These are phyloP conservation scores for Tauraco hartlaubi DNA, from an alignment of 2,797 vertebrate species.

Conservation along the genomic window DNA sequence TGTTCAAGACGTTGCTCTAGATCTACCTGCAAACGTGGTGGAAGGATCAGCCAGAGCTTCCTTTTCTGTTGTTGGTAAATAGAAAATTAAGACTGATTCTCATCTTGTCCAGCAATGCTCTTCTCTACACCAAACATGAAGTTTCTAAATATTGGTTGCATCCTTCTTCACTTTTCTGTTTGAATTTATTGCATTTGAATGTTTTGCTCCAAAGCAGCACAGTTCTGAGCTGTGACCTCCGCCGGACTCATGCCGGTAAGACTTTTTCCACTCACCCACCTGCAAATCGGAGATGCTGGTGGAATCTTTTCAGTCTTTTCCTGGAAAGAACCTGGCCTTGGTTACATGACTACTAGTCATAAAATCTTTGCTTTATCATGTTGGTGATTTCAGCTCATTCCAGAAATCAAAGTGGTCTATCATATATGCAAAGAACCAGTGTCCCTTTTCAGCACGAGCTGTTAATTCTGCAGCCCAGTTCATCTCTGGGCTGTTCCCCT, in stretches of 20 bases:
- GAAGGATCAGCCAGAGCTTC: constrained; percentile 76
- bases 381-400: background rate
- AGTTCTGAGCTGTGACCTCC: background rate
- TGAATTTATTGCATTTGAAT: background rate
- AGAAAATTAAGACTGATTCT: background rate
- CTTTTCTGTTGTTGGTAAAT: constrained; percentile 83
- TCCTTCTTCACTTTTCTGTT: background rate
- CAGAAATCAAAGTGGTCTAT: background rate
- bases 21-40: constrained; percentile 79
- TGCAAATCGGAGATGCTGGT: background rate
- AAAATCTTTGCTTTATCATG: background rate
- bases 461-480: background rate
- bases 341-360: background rate
- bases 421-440: background rate
- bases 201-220: background rate
- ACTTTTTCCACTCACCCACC: background rate
- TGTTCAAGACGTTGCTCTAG: constrained; percentile 54
- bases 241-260: background rate
- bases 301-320: background rate
- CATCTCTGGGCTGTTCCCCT: background rate
- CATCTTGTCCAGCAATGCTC: background rate
- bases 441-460: background rate
- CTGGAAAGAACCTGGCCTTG: background rate
- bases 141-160: background rate
- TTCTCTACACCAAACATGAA: background rate